A percentile compares a stretch with the other conserved stretches of the same genome.
Evolutionary conservation across 1,140 invertebrate species (phyloP).

Genomic region (Hylyphantes graminicola): DNA sequence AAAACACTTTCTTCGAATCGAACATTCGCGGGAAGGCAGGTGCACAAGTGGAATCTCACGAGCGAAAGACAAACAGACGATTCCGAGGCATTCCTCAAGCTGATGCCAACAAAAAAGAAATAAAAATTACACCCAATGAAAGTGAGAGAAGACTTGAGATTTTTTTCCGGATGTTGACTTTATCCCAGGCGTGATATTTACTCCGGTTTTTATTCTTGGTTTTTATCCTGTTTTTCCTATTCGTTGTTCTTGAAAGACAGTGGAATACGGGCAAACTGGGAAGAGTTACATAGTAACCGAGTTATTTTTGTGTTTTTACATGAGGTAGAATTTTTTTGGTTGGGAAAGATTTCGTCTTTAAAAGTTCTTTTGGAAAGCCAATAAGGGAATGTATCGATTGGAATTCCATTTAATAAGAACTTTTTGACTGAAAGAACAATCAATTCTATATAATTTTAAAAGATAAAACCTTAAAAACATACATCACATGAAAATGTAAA

Average conservation of each 20-base stretch:
- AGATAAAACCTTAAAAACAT: too few relatives aligned
- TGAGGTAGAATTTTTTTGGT: not conserved
- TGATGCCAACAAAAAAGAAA: constrained; percentile 20
- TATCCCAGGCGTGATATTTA: constrained; percentile 29
- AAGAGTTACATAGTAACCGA: constrained; percentile 6
- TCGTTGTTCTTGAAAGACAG: not conserved
- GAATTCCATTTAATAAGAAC: too few relatives aligned
- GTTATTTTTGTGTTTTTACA: not conserved
- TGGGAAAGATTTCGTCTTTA: not conserved
- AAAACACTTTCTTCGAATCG: not conserved
- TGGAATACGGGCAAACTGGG: too few relatives aligned
- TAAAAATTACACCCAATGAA: constrained; percentile 14
- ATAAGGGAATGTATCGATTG: too few relatives aligned
- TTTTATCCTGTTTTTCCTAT: not conserved
- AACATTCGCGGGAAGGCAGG: constrained; percentile 1
- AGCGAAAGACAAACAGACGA: constrained; percentile 7
- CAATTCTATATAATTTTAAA: too few relatives aligned
- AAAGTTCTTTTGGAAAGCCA: too few relatives aligned
- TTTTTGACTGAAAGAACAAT: too few relatives aligned
- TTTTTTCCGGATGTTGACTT: constrained; percentile 10
- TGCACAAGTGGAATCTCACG: not conserved
- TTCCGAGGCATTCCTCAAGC: constrained; percentile 18
- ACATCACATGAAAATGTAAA: too few relatives aligned
- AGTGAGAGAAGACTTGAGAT: constrained; percentile 7
- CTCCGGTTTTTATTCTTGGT: not conserved